Evolutionary conservation across 2,888 invertebrate genomes (phyloP).

Genomic region (Drosophila affinis): DNA sequence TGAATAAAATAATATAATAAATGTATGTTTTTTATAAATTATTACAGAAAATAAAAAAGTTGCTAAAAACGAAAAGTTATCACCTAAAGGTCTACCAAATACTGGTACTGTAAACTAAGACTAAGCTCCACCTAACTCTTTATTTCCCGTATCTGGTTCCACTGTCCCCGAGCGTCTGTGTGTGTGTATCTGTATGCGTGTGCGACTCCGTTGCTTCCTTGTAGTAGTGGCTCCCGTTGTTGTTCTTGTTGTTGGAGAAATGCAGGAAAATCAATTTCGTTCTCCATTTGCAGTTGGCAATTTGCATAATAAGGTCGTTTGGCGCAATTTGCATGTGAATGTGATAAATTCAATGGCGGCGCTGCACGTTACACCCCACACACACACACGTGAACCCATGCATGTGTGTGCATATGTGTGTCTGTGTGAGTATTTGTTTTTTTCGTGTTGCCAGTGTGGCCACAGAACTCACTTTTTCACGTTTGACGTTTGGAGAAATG

Average conservation of each 20-base stretch:
- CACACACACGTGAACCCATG: slow-evolving; percentile 28
- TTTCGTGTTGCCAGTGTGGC: slow-evolving; percentile 20
- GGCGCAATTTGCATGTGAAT: slow-evolving; percentile 84
- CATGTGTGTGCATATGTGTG: slow-evolving; percentile 4
- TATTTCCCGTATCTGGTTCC: neutral
- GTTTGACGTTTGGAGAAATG: slow-evolving; percentile 66
- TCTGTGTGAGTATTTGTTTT: slow-evolving; percentile 48
- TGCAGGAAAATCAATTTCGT: slow-evolving; percentile 83
- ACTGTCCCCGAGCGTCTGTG: neutral
- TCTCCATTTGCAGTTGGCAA: slow-evolving; percentile 84
- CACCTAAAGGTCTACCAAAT: too few relatives aligned
- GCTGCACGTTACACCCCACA: slow-evolving; percentile 60
- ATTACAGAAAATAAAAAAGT: too few relatives aligned
- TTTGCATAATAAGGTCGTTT: slow-evolving; percentile 84
- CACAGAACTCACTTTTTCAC: slow-evolving; percentile 63
- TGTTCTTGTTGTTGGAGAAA: slow-evolving; percentile 60
- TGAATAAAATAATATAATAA: too few relatives aligned
- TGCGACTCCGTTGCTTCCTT: slow-evolving; percentile 11
- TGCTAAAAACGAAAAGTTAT: too few relatives aligned
- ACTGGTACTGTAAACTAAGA: too few relatives aligned
- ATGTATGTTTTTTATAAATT: too few relatives aligned
- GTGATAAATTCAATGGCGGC: slow-evolving; percentile 80
- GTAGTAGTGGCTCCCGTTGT: slow-evolving; percentile 9
- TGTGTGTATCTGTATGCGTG: slow-evolving; percentile 6
- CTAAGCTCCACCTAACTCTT: too few relatives aligned